A percentile compares a stretch with the other conserved stretches of the same genome.
phyloP scores from a whole-genome alignment of 2,113 vertebrate species.

The Crotophaga sulcirostris region DNA sequence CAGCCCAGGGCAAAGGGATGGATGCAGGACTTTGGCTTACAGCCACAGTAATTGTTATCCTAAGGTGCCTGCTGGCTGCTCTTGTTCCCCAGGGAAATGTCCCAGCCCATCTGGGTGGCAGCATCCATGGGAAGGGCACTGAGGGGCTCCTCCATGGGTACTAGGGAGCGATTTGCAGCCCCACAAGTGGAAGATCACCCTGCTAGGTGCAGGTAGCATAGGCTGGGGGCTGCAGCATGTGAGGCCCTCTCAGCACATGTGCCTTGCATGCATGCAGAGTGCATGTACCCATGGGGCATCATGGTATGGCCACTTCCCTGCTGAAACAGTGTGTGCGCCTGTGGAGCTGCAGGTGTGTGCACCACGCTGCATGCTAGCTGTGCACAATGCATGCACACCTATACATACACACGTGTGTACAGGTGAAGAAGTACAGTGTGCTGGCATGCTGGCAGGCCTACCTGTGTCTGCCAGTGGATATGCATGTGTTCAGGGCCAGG shows the following conservation, averaged over 20 bases:
- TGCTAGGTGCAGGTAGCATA: accelerated
- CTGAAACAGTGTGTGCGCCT: accelerated
- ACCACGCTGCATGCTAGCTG: accelerated
- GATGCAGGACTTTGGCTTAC: background rate
- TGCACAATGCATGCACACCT: accelerated
- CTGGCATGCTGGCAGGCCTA: background rate
- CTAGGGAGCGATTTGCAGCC: background rate
- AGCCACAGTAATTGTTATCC: background rate
- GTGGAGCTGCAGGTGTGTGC: accelerated
- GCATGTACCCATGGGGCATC: accelerated
- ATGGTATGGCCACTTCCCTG: background rate
- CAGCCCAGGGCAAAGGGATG: too few relatives aligned
- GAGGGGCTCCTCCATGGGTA: background rate
- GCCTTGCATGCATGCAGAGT: accelerated
- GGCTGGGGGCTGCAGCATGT: background rate
- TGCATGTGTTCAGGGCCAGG: accelerated
- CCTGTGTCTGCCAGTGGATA: background rate
- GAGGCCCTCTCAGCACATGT: accelerated
- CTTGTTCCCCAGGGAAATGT: background rate
- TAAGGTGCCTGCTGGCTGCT: background rate
- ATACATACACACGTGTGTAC: accelerated
- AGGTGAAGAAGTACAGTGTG: accelerated
- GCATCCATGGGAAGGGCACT: background rate
- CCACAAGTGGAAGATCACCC: background rate
- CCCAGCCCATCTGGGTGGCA: background rate